A percentile compares a stretch with the other conserved stretches of the same genome.
Evolutionary conservation across 2,797 vertebrate genomes (phyloP).

Genomic region (Syngnathus rostellatus): DNA sequence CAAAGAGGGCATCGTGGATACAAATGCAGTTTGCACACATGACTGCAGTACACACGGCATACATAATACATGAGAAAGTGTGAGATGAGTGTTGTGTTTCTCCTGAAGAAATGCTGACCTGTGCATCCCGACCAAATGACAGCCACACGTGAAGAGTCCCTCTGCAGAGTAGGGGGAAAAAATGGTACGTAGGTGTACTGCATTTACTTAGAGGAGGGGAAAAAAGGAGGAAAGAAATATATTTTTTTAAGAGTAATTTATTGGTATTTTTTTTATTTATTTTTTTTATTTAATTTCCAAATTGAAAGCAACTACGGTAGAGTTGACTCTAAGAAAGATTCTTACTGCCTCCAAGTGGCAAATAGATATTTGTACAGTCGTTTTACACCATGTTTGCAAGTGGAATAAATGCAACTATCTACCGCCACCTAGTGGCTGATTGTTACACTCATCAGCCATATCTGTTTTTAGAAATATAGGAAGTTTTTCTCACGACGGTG

Average conservation of each 20-base stretch:
- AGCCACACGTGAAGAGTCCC: slow-evolving; percentile 11
- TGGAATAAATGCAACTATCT: not conserved
- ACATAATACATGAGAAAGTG: slow-evolving; percentile 58
- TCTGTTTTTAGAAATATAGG: too few relatives aligned
- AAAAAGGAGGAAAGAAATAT: too few relatives aligned
- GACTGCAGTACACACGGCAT: slow-evolving; percentile 30
- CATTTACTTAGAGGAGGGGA: too few relatives aligned
- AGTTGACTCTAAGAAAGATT: not conserved
- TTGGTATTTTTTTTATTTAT: too few relatives aligned
- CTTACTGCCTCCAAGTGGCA: slow-evolving; percentile 16
- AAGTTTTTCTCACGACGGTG: too few relatives aligned
- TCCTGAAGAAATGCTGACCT: slow-evolving; percentile 62
- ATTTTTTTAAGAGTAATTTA: too few relatives aligned
- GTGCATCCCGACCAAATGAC: slow-evolving; percentile 22
- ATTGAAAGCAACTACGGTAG: not conserved
- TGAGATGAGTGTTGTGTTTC: slow-evolving; percentile 53
- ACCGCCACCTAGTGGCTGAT: slow-evolving; percentile 12
- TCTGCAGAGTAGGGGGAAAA: not conserved
- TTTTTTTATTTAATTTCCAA: not conserved
- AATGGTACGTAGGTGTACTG: too few relatives aligned
- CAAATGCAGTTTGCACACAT: slow-evolving; percentile 15
- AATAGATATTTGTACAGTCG: not conserved
- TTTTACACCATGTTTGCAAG: too few relatives aligned
- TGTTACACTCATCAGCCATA: too few relatives aligned
- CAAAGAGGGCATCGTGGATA: not conserved